These are phyloP conservation scores for Schizotus pectinicornis DNA, from an alignment of 2,888 invertebrate genomes.

Conservation along the genomic window DNA sequence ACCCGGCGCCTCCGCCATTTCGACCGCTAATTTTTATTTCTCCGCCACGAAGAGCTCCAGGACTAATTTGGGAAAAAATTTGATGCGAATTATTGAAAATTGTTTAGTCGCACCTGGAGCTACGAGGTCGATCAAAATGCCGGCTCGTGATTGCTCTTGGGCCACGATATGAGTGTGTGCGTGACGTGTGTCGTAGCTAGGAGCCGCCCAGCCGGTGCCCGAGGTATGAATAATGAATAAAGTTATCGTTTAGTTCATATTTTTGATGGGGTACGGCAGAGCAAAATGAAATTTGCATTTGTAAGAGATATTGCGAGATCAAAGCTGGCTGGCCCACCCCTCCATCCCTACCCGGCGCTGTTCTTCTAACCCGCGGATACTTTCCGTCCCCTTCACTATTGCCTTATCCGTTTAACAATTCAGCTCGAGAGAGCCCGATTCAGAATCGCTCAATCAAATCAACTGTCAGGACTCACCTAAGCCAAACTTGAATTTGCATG, in stretches of 20 bases:
- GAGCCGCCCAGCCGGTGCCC: slow-evolving; percentile 44
- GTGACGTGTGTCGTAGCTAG: slow-evolving; percentile 34
- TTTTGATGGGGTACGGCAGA: slow-evolving; percentile 62
- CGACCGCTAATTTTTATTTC: slow-evolving; percentile 20
- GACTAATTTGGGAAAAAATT: no score
- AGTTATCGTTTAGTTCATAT: slow-evolving; percentile 70
- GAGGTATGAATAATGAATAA: slow-evolving; percentile 68
- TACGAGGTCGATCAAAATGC: no score
- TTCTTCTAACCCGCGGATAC: slow-evolving; percentile 35
- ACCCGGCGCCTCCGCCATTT: slow-evolving; percentile 18
- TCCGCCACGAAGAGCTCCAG: slow-evolving; percentile 29
- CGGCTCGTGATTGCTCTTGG: no score
- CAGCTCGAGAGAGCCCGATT: no score
- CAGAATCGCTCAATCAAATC: no score
- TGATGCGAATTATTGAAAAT: no score
- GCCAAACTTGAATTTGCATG: slow-evolving; percentile 11
- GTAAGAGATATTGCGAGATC: slow-evolving; percentile 62
- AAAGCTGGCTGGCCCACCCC: slow-evolving; percentile 53
- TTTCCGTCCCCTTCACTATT: slow-evolving; percentile 23
- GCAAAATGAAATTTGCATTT: slow-evolving; percentile 63
- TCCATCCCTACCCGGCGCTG: slow-evolving; percentile 37
- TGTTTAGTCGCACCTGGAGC: no score
- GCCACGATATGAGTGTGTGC: no score
- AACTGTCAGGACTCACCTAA: no score
- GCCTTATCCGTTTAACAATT: background rate